Percentiles rank a stretch among this genome's conserved stretches.
These are phyloP conservation scores for Gymnogyps californianus DNA, from an alignment of 2,113 vertebrate species.

Conservation along the genomic window DNA sequence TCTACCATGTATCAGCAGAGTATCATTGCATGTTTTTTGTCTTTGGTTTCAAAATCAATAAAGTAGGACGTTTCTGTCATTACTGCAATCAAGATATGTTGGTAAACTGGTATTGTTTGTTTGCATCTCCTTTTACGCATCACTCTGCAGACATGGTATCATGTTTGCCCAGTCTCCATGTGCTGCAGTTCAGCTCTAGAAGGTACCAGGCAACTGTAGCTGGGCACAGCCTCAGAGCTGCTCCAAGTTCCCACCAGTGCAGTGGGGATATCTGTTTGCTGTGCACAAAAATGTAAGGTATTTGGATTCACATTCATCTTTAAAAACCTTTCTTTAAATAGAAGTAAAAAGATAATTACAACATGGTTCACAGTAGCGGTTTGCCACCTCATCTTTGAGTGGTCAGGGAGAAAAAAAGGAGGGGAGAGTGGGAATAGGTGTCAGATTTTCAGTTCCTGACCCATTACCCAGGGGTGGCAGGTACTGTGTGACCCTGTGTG, in stretches of 20 bases:
- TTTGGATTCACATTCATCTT: neutral
- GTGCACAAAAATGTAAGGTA: neutral
- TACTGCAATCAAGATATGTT: neutral
- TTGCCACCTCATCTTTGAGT: neutral
- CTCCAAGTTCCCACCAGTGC: neutral
- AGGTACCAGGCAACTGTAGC: neutral
- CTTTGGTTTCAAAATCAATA: neutral
- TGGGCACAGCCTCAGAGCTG: neutral
- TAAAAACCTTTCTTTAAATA: neutral
- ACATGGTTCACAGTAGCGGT: neutral
- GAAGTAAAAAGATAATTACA: neutral
- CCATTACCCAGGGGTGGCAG: neutral
- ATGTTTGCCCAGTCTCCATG: accelerated
- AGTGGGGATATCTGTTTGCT: neutral
- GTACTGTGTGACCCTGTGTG: neutral
- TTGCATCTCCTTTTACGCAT: neutral
- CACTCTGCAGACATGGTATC: neutral
- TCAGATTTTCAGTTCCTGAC: neutral
- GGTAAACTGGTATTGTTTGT: neutral
- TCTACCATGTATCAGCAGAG: neutral
- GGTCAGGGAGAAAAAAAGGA: neutral
- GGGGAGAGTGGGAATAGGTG: neutral
- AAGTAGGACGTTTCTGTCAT: neutral
- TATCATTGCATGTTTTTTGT: neutral
- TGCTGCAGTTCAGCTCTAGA: neutral